Percentiles rank a stretch among this genome's conserved stretches.
These are phyloP conservation scores for Mirounga angustirostris DNA, from an alignment of 2,113 vertebrate species.

Conservation along the genomic window DNA sequence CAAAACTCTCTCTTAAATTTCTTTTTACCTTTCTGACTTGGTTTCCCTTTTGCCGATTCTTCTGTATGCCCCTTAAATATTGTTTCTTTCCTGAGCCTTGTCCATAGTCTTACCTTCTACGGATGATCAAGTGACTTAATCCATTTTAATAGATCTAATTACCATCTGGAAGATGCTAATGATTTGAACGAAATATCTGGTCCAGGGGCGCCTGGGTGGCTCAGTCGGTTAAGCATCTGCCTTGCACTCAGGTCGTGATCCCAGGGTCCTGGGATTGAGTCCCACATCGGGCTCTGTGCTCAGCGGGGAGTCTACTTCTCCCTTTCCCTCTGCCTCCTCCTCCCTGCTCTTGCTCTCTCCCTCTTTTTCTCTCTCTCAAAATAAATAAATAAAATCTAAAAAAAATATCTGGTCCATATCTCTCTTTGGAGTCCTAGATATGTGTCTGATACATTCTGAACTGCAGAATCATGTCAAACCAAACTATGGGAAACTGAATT, in stretches of 20 bases:
- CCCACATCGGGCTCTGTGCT: neutral
- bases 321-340: neutral
- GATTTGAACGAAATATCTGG: neutral
- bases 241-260: neutral
- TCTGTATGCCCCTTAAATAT: neutral
- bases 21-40: neutral
- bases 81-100: neutral
- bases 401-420: neutral
- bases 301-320: neutral
- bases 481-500: neutral
- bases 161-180: slow-evolving; percentile 6
- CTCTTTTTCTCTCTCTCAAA: neutral
- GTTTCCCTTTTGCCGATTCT: neutral
- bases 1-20: neutral
- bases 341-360: neutral
- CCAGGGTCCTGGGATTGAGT: neutral
- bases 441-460: neutral
- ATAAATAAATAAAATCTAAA: neutral
- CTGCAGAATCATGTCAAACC: neutral
- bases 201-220: neutral
- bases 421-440: neutral
- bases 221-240: neutral
- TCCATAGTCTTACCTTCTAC: neutral
- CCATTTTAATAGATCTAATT: neutral
- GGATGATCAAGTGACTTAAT: neutral